A percentile compares a stretch with the other conserved stretches of the same genome.
Conservation (phyloP, 2,888 invertebrate species). For the Tyria jacobaeae region DNA sequence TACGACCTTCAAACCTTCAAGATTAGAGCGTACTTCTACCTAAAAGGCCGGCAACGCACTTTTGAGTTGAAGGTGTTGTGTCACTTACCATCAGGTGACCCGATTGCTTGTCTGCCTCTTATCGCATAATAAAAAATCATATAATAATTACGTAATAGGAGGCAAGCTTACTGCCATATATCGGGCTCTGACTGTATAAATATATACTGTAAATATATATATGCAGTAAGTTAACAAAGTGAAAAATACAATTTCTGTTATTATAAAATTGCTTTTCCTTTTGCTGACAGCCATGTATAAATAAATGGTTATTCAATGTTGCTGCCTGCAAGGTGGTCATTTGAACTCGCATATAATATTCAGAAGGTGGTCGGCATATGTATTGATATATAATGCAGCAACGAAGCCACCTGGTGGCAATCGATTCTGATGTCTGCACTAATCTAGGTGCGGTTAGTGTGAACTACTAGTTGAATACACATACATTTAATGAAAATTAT, state of each 20-base stretch:
- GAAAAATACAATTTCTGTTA: not conserved
- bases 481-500: too few relatives aligned
- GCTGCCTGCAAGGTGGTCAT: conserved; percentile 46
- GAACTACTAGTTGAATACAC: conserved; percentile 21
- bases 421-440: conserved; percentile 50
- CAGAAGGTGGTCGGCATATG: conserved; percentile 52
- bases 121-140: too few relatives aligned
- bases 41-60: too few relatives aligned
- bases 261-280: not conserved
- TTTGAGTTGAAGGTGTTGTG: too few relatives aligned
- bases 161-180: too few relatives aligned
- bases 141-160: too few relatives aligned
- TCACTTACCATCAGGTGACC: too few relatives aligned
- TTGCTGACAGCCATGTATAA: conserved; percentile 30
- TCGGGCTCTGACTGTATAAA: too few relatives aligned
- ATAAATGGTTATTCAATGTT: conserved; percentile 37
- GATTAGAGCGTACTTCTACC: too few relatives aligned
- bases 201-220: not conserved
- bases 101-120: too few relatives aligned
- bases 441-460: conserved; percentile 3
- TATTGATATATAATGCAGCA: conserved; percentile 65
- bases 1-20: too few relatives aligned
- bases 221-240: not conserved
- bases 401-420: conserved; percentile 66
- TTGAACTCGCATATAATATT: conserved; percentile 63